phyloP scores from a whole-genome alignment of 2,888 invertebrate genomes.

The Hypena proboscidalis region DNA sequence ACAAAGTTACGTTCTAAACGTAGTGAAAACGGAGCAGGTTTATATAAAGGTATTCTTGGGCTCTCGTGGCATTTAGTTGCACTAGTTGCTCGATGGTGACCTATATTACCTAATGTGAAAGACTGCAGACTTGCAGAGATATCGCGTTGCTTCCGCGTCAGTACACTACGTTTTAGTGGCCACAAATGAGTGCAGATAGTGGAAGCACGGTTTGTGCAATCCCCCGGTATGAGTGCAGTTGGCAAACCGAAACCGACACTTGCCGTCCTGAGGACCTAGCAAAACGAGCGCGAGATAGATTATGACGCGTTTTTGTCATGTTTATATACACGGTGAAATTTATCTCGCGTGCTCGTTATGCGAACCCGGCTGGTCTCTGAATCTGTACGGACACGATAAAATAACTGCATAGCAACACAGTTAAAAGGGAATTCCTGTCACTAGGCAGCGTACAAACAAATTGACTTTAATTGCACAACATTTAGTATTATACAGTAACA shows the following conservation, averaged over 20 bases:
- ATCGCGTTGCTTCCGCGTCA: constrained; percentile 48
- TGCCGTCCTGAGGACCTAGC: constrained; percentile 20
- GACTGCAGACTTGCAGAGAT: no score
- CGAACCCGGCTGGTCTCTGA: no score
- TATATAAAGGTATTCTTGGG: constrained; percentile 39
- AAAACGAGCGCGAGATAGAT: neutral
- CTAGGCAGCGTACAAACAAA: no score
- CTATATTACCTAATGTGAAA: constrained; percentile 54
- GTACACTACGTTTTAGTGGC: constrained; percentile 50
- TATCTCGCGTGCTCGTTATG: no score
- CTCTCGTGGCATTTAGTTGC: constrained; percentile 47
- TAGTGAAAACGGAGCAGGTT: constrained; percentile 33
- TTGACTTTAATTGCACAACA: no score
- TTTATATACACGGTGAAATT: no score
- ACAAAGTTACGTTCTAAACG: constrained; percentile 27
- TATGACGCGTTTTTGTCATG: no score
- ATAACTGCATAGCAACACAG: no score
- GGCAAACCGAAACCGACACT: constrained; percentile 32
- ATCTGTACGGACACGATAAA: no score
- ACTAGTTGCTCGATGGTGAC: constrained; percentile 41
- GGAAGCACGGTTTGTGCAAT: constrained; percentile 48
- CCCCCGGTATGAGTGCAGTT: constrained; percentile 26
- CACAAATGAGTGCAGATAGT: constrained; percentile 47
- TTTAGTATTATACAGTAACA: no score
- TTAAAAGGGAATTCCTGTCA: no score